Evolutionary conservation across 2,888 invertebrate genomes (phyloP).

Genomic region (Mimachlamys varia): DNA sequence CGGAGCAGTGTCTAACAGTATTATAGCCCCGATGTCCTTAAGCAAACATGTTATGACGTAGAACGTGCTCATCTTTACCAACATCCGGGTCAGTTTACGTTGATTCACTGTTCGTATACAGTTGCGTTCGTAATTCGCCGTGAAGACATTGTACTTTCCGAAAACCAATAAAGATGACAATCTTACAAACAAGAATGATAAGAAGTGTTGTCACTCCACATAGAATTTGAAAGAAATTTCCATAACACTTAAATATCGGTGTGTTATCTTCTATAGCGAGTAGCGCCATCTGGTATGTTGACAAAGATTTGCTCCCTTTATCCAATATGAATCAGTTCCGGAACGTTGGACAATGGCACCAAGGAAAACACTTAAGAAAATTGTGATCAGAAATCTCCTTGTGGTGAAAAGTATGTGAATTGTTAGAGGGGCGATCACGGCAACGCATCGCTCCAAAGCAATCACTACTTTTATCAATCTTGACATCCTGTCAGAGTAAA

Average conservation of each 20-base stretch:
- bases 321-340: background rate
- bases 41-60: background rate
- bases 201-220: background rate
- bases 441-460: background rate
- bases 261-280: background rate
- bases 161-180: background rate
- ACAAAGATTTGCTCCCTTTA: background rate
- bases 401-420: background rate
- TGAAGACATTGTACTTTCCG: background rate
- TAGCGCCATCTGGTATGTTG: background rate
- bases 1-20: too few relatives aligned
- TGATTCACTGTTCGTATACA: too few relatives aligned
- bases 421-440: background rate
- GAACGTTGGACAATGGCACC: background rate
- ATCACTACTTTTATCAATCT: conserved; percentile 8
- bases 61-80: background rate
- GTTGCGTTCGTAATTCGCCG: background rate
- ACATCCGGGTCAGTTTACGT: conserved; percentile 9
- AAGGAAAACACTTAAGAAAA: background rate
- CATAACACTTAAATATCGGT: background rate
- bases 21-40: too few relatives aligned
- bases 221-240: too few relatives aligned
- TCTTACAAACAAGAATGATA: background rate
- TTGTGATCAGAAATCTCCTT: background rate
- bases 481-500: background rate